A percentile compares a stretch with the other conserved stretches of the same genome.
These are phyloP conservation scores for Synodontis membranacea DNA, from an alignment of 2,113 vertebrate species.

Conservation along the genomic window DNA sequence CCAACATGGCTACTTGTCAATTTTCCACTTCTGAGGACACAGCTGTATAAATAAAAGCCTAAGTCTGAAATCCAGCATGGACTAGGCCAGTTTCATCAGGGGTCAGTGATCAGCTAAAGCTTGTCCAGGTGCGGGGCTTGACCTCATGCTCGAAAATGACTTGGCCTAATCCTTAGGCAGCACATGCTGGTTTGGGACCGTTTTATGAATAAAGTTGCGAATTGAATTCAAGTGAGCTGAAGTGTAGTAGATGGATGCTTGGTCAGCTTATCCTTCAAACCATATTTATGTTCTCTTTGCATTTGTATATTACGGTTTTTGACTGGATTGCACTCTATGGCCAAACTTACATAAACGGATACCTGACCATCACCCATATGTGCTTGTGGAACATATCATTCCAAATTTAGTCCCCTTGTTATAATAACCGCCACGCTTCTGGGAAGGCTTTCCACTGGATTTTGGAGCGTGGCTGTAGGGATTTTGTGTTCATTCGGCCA, in stretches of 20 bases:
- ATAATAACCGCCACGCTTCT: neutral
- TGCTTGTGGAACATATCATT: neutral
- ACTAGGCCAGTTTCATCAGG: slow-evolving; percentile 26
- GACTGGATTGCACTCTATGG: neutral
- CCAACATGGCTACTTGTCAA: neutral
- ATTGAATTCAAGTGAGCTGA: neutral
- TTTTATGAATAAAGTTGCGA: neutral
- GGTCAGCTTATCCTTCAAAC: neutral
- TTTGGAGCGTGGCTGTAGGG: neutral
- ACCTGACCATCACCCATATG: neutral
- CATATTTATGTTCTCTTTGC: neutral
- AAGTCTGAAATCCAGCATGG: slow-evolving; percentile 8
- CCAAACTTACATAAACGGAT: neutral
- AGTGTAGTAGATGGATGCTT: neutral
- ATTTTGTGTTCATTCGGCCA: neutral
- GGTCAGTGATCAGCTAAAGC: slow-evolving; percentile 47
- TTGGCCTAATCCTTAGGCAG: slow-evolving; percentile 25
- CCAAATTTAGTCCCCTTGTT: neutral
- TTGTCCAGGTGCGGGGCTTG: slow-evolving; percentile 33
- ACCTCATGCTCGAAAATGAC: slow-evolving; percentile 29
- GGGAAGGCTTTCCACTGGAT: neutral
- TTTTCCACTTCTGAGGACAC: slow-evolving; percentile 30
- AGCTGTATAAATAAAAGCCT: slow-evolving; percentile 47
- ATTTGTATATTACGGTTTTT: neutral
- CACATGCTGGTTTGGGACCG: slow-evolving; percentile 31